Evolutionary conservation across 2,113 vertebrate species (phyloP), one percentile per base, ranked within the genome.

Genomic region (Terrapene triunguis): DNA sequence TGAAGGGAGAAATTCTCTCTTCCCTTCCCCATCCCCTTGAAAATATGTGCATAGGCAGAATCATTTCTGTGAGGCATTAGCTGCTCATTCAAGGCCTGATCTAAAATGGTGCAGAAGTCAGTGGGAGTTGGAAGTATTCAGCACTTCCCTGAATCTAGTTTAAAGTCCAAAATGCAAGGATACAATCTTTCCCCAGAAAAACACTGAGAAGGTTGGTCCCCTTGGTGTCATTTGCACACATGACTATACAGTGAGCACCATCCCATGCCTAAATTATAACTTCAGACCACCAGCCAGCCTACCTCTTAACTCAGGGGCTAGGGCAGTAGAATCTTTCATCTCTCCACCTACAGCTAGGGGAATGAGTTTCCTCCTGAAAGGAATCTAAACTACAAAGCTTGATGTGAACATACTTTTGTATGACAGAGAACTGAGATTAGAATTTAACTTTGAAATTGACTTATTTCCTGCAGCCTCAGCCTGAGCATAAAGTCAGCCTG

Each of bases 321-420:
- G 8, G 65, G 72, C 88, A 86, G 1, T 0, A 84, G 32, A 2
- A 0, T 32, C 69, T 88, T 78, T 74, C 82, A 14, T 21, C 5
- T 1, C 44, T 80, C 42, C 48, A 29, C 42, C 51, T 55, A 14
- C 1, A 0, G 9, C 62, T 47, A 32, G 0, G 0, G 51, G 82
- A 1, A 5, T 0, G 3, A 86, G 50, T 1, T 5, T 54, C 14
- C 32, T 0, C 0, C 10, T 0, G 29, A 74, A n/a, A 74, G 11
- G 76, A 35, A 48, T 0, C 1, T 42, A 0, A 19, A 78, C 44
- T 55, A 35, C 44, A 82, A 84, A 86, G 44, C 54, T 44, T 57
- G 48, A 54, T 25, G 80, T 0, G 0, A 44, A 62, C 65, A 19
- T 0, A 47, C 0, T 35, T 25, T 51, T 72, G 84, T 44, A 44